Evolutionary conservation across 1,140 invertebrate species (phyloP).

Genomic region (Nomia melanderi): DNA sequence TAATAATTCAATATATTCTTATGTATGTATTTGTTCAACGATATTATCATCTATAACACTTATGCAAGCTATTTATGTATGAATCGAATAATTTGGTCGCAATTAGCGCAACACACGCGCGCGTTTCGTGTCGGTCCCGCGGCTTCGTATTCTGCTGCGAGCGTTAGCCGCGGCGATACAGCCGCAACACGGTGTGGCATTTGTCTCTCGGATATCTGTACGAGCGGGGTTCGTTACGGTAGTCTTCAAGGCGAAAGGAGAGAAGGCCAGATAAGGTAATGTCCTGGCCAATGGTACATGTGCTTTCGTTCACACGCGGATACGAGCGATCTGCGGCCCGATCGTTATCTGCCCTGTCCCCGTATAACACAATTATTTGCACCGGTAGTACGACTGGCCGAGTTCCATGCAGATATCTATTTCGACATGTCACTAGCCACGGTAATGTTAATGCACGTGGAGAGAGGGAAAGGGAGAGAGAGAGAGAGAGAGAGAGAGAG

Average conservation of each 20-base stretch:
- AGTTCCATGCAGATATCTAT: conserved; percentile 53
- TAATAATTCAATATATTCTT: too few species aligned
- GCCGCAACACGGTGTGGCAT: conserved; percentile 20
- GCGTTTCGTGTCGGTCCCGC: not conserved
- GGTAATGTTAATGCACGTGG: conserved; percentile 12
- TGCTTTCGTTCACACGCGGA: conserved; percentile 64
- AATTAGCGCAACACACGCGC: not conserved
- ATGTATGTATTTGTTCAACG: too few species aligned
- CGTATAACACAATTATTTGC: conserved; percentile 67
- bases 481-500: not conserved
- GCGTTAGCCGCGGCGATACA: not conserved
- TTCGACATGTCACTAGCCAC: conserved; percentile 43
- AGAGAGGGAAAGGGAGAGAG: not conserved
- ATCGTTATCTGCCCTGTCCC: conserved; percentile 61
- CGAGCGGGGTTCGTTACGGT: conserved; percentile 20
- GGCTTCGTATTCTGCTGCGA: not conserved
- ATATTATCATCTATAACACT: too few species aligned
- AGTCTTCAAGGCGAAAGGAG: conserved; percentile 59
- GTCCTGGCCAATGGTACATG: conserved; percentile 45
- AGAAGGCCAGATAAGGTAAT: conserved; percentile 67
- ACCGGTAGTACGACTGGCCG: conserved; percentile 50
- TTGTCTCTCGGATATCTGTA: conserved; percentile 26
- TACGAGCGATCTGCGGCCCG: conserved; percentile 48
- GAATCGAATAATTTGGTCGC: too few species aligned
- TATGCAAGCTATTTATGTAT: too few species aligned